Evolutionary conservation across 92 coral and sea anemone species (phyloP).

Genomic region (Ricordea florida): DNA sequence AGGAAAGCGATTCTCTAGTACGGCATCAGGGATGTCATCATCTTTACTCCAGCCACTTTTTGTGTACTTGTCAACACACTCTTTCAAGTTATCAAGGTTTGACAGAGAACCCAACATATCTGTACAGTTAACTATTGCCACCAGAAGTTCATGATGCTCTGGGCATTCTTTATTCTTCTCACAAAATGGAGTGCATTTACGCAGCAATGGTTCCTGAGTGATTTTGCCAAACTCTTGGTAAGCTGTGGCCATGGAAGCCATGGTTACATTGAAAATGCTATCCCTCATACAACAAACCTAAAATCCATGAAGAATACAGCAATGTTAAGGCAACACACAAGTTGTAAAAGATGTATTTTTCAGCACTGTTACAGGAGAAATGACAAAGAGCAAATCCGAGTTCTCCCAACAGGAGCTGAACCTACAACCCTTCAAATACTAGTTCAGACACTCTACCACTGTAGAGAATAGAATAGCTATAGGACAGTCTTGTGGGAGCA

Average conservation of each 20-base stretch:
- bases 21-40: constrained; percentile 93
- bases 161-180: constrained; percentile 92
- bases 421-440: no score
- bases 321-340: no score
- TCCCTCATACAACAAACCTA: no score
- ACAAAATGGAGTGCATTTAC: constrained; percentile 97
- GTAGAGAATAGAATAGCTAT: no score
- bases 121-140: constrained; percentile 93
- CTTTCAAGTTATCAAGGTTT: constrained; percentile 87
- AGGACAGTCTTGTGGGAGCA: no score
- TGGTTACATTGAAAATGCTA: neutral
- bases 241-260: constrained; percentile 40
- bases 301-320: no score
- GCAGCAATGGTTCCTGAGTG: constrained; percentile 71
- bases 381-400: no score
- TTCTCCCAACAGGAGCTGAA: no score
- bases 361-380: no score
- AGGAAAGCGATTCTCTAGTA: constrained; percentile 84
- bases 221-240: constrained; percentile 66
- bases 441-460: no score
- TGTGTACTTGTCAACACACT: constrained; percentile 82
- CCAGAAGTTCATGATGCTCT: constrained; percentile 92
- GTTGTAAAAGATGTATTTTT: no score
- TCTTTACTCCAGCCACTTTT: constrained; percentile 94
- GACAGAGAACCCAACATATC: constrained; percentile 94